A percentile compares a stretch with the other conserved stretches of the same genome.
Evolutionary conservation across 1,140 invertebrate species (phyloP).

Genomic region (Pollicipes pollicipes): DNA sequence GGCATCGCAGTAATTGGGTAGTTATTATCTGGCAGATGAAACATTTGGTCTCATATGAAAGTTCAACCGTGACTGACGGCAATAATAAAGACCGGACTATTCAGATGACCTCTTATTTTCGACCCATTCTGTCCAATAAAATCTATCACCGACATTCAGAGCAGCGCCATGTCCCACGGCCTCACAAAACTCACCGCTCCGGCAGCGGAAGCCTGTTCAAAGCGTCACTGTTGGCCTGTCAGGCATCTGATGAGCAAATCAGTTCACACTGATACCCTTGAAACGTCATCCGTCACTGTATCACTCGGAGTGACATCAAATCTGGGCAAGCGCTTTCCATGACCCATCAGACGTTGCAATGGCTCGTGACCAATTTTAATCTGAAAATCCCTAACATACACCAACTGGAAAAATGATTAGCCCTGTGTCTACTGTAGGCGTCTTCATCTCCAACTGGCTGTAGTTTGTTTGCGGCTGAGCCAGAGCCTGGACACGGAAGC

Average conservation of each 20-base stretch:
- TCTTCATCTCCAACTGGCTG: not conserved
- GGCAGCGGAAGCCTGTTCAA: not conserved
- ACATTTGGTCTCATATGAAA: no score
- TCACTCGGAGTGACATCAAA: not conserved
- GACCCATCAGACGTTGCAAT: not conserved
- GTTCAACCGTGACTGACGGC: no score
- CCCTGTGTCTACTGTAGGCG: not conserved
- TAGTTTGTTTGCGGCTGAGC: not conserved
- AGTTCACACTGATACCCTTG: not conserved
- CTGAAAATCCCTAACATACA: not conserved
- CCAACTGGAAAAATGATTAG: not conserved
- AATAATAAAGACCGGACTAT: no score
- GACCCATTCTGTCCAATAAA: no score
- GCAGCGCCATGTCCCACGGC: not conserved
- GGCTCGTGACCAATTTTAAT: not conserved
- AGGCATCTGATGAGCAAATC: not conserved
- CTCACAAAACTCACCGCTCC: not conserved
- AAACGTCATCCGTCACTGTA: not conserved
- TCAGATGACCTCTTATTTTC: no score
- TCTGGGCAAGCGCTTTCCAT: not conserved
- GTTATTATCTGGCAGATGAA: no score
- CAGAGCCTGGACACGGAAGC: not conserved
- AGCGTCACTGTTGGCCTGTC: not conserved
- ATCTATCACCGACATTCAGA: not conserved
- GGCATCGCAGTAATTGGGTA: no score